These are phyloP conservation scores for Pseudolycoriella hygida DNA, from an alignment of 2,888 invertebrate genomes.

Conservation along the genomic window DNA sequence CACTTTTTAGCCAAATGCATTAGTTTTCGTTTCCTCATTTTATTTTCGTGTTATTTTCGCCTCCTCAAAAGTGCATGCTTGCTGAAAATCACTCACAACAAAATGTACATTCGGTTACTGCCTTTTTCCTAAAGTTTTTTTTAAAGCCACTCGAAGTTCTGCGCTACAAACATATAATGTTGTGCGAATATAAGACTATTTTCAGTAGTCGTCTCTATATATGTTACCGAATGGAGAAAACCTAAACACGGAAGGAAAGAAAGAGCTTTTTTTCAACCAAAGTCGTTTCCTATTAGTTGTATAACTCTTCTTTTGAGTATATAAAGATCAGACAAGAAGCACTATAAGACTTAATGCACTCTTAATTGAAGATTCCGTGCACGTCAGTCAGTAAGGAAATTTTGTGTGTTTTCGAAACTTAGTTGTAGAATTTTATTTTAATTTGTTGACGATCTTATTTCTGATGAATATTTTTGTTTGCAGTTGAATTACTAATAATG, in stretches of 20 bases:
- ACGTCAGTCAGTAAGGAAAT: background rate
- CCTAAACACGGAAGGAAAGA: background rate
- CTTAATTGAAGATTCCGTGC: constrained; percentile 1
- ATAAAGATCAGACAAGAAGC: constrained; percentile 1
- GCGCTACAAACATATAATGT: background rate
- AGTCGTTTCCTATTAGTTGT: constrained; percentile 1
- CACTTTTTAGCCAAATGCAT: background rate
- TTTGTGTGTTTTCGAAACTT: too few species aligned
- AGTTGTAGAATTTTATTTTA: too few species aligned
- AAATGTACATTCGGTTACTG: background rate
- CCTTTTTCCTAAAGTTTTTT: background rate
- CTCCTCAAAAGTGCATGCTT: constrained; percentile 1
- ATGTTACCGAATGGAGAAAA: background rate
- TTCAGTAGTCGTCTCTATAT: background rate
- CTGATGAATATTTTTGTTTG: too few species aligned
- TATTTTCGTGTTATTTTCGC: background rate
- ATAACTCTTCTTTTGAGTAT: background rate
- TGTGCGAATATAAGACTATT: background rate
- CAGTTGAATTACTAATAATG: too few species aligned
- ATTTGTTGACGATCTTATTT: too few species aligned
- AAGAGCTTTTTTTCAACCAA: background rate
- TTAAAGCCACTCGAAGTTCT: background rate
- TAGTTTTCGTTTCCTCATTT: background rate
- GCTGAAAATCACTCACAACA: constrained; percentile 1
- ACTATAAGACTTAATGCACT: constrained; percentile 1